Evolutionary conservation across 2,888 invertebrate genomes (phyloP).

Genomic region (Cephus pulcher): DNA sequence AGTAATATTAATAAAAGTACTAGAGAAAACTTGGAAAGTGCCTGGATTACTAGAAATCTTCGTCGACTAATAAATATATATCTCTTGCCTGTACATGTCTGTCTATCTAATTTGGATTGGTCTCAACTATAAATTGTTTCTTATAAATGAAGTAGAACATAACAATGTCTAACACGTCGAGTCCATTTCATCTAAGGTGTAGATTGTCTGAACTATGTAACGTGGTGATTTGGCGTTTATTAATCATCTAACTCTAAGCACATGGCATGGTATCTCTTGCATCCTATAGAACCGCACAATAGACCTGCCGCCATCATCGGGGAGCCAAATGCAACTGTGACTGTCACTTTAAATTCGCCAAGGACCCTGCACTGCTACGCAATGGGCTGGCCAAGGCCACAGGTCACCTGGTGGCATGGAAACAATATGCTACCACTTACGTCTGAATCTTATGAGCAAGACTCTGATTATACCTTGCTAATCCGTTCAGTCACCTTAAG

Average conservation of each 20-base stretch:
- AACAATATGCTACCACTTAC: slow-evolving; percentile 79
- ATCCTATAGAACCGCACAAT: slow-evolving; percentile 71
- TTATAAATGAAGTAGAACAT: neutral
- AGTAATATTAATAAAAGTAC: neutral
- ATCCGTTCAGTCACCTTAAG: slow-evolving; percentile 78
- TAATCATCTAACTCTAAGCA: neutral
- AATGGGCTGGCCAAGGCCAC: slow-evolving; percentile 83
- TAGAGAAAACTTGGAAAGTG: neutral
- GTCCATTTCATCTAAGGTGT: neutral
- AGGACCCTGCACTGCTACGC: slow-evolving; percentile 83
- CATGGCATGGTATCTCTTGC: slow-evolving; percentile 29
- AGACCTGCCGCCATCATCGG: slow-evolving; percentile 76
- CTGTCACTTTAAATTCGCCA: slow-evolving; percentile 79
- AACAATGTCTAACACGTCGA: neutral
- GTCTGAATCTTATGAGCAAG: slow-evolving; percentile 77
- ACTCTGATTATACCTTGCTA: slow-evolving; percentile 79
- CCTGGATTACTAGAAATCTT: neutral
- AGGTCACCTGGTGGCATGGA: slow-evolving; percentile 88
- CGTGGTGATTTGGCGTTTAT: neutral
- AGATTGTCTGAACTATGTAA: neutral
- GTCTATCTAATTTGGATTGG: neutral
- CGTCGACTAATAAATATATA: neutral
- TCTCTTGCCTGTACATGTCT: neutral
- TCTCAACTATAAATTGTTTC: neutral
- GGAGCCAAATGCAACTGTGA: slow-evolving; percentile 73